A percentile compares a stretch with the other conserved stretches of the same genome.
These are phyloP conservation scores for Drosophila takahashii DNA, from an alignment of 1,140 invertebrate species.

Conservation along the genomic window DNA sequence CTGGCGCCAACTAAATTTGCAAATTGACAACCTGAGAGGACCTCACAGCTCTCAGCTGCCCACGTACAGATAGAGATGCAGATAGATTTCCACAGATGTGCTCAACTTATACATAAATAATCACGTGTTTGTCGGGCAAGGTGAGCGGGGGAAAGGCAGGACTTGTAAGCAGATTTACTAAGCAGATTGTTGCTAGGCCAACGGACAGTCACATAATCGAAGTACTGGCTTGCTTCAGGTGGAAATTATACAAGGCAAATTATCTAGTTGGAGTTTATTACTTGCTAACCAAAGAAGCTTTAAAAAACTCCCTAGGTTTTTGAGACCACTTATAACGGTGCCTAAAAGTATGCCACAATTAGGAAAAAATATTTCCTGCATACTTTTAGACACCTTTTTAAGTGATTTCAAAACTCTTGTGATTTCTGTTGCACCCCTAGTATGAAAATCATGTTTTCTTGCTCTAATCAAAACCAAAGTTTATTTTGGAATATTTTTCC, in stretches of 20 bases:
- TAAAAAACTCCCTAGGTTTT: not conserved
- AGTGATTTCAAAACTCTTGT: too few relatives aligned
- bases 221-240: not conserved
- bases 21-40: conserved; percentile 55
- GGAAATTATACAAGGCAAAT: conserved; percentile 17
- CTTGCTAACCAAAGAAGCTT: not conserved
- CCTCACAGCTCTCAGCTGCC: conserved; percentile 22
- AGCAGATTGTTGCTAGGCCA: conserved; percentile 30
- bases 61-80: conserved; percentile 12
- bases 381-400: too few relatives aligned
- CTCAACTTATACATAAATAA: conserved; percentile 43
- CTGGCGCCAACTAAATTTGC: conserved; percentile 27
- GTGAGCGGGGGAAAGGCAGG: not conserved
- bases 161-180: conserved; percentile 26
- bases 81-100: conserved; percentile 28
- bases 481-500: conserved; percentile 4
- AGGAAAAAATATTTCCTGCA: too few relatives aligned
- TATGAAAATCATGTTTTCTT: not conserved
- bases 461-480: conserved; percentile 3
- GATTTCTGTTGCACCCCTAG: too few relatives aligned
- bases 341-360: not conserved
- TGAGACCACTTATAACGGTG: not conserved
- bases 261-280: not conserved
- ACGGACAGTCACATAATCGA: conserved; percentile 10
- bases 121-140: conserved; percentile 30